phyloP scores from a whole-genome alignment of 2,888 invertebrate species.

The Nebria brevicollis region DNA sequence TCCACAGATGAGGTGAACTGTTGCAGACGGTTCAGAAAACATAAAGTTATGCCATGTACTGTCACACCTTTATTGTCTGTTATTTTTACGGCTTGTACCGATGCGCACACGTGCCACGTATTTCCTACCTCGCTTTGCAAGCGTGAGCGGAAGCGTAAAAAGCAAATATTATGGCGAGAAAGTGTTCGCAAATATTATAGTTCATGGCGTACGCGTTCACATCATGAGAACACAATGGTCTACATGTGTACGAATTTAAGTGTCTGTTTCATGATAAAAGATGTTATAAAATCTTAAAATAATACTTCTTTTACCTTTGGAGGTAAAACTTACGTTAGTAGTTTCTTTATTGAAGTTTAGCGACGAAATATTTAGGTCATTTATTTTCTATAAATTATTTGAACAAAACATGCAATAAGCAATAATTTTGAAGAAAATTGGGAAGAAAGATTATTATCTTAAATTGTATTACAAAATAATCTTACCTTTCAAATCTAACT shows the following conservation, averaged over 20 bases:
- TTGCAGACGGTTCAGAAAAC: not conserved
- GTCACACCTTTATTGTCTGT: constrained; percentile 21
- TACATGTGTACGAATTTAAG: constrained; percentile 17
- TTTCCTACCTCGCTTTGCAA: not conserved
- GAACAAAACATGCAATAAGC: too few species aligned
- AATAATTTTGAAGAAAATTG: too few species aligned
- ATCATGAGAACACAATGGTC: not conserved
- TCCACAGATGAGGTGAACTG: not conserved
- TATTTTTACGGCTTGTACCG: constrained; percentile 27
- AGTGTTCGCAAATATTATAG: constrained; percentile 37
- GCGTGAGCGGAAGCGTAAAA: constrained; percentile 14
- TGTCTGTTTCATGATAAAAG: constrained; percentile 38
- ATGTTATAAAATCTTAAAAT: constrained; percentile 40
- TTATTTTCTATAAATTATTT: too few species aligned
- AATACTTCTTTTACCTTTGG: constrained; percentile 24
- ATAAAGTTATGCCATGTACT: constrained; percentile 3
- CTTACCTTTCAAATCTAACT: too few species aligned
- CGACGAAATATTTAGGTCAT: too few species aligned
- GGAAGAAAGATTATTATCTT: too few species aligned
- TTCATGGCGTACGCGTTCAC: constrained; percentile 5
- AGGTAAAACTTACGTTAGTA: not conserved
- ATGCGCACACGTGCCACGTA: constrained; percentile 14
- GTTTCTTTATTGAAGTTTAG: too few species aligned
- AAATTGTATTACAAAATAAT: too few species aligned
- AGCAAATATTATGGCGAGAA: constrained; percentile 23